Conservation (phyloP, 2,888 invertebrate species). For the Amblyteles armatorius region DNA sequence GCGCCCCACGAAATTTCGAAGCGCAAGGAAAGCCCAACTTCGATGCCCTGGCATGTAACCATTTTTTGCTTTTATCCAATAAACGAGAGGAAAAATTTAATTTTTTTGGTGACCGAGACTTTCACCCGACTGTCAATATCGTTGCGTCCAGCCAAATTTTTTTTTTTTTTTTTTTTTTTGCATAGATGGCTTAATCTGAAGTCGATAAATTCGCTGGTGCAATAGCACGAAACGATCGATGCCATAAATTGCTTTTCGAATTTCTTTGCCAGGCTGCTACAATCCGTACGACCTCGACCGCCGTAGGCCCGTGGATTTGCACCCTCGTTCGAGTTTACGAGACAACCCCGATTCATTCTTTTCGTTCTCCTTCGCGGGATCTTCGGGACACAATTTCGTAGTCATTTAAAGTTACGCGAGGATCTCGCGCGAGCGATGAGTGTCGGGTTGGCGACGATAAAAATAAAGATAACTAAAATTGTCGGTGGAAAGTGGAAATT, state of each 20-base stretch:
- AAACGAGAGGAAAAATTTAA: background rate
- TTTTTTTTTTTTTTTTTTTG: background rate
- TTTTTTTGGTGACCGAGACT: background rate
- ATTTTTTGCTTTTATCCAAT: background rate
- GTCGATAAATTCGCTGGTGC: constrained; percentile 72
- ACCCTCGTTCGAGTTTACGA: background rate
- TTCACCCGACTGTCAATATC: background rate
- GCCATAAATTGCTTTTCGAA: constrained; percentile 73
- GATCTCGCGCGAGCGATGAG: background rate
- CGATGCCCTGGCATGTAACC: background rate
- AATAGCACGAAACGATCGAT: constrained; percentile 65
- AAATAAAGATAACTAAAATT: background rate
- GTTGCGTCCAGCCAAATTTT: background rate
- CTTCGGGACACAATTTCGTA: background rate
- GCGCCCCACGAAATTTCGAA: background rate
- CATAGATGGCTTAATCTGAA: constrained; percentile 1
- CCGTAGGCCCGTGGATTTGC: background rate
- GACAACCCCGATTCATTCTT: background rate
- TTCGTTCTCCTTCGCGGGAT: background rate
- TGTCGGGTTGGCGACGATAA: background rate
- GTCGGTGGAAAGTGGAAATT: background rate
- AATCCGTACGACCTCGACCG: background rate
- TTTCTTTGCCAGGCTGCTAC: constrained; percentile 51
- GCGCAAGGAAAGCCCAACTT: background rate
- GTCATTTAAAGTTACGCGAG: background rate